A percentile compares a stretch with the other conserved stretches of the same genome.
Conservation (phyloP, 2,888 invertebrate genomes). For the Hirtodrosophila alboralis region DNA sequence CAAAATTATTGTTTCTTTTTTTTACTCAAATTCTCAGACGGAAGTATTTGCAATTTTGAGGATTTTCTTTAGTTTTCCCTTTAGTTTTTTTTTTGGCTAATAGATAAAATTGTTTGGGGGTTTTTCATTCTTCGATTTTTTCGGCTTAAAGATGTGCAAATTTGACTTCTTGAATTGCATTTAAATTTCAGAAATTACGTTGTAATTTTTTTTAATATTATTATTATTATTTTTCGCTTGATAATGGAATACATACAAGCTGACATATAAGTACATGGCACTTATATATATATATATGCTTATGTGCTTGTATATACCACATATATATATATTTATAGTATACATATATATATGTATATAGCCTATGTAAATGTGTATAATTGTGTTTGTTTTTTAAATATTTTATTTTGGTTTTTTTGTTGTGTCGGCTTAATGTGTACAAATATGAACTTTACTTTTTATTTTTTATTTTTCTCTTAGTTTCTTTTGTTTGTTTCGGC, state of each 20-base stretch:
- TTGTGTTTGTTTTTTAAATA: background rate
- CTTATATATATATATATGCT: too few relatives aligned
- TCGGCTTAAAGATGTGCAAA: constrained; percentile 33
- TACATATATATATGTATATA: constrained; percentile 22
- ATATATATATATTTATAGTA: constrained; percentile 31
- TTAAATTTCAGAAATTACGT: constrained; percentile 13
- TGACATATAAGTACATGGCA: too few relatives aligned
- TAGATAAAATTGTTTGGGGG: constrained; percentile 33
- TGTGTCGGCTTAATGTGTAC: constrained; percentile 49
- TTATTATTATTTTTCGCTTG: too few relatives aligned
- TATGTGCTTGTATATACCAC: constrained; percentile 7
- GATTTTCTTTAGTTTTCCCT: background rate
- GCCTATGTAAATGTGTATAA: constrained; percentile 37
- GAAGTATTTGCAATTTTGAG: constrained; percentile 4
- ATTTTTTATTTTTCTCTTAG: constrained; percentile 63
- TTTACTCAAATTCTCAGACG: too few relatives aligned
- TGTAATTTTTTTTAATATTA: background rate
- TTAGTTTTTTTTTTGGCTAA: constrained; percentile 22
- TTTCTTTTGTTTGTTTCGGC: constrained; percentile 67
- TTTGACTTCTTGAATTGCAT: constrained; percentile 11
- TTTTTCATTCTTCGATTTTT: constrained; percentile 13
- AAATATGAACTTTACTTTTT: constrained; percentile 58
- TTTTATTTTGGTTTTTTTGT: constrained; percentile 32
- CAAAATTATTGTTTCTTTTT: background rate
- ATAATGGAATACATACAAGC: constrained; percentile 4